Percentiles rank a stretch among this genome's conserved stretches.
These are phyloP conservation scores for Arizona elegans DNA, from an alignment of 2,113 vertebrate species.

Conservation along the genomic window DNA sequence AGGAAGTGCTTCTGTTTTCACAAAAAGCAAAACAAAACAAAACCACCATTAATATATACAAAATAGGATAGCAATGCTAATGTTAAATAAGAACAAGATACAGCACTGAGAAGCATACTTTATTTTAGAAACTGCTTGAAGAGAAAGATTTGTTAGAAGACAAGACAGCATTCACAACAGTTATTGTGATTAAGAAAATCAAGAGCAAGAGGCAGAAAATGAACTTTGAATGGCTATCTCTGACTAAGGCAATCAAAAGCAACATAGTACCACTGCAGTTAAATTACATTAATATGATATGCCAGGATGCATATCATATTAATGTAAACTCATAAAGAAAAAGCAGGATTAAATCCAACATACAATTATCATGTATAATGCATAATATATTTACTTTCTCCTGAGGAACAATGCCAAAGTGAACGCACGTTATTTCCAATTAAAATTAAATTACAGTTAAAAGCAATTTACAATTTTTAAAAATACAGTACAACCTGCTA, in stretches of 20 bases:
- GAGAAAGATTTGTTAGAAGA: background rate
- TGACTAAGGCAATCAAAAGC: slow-evolving; percentile 6
- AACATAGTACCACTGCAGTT: background rate
- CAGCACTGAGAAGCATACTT: background rate
- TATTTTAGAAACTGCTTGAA: background rate
- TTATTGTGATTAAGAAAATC: background rate
- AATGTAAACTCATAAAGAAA: background rate
- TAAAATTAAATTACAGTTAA: background rate
- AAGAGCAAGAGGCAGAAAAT: background rate
- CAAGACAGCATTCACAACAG: background rate
- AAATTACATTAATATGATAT: background rate
- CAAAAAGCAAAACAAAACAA: background rate
- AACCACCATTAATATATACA: background rate
- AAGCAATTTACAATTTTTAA: background rate
- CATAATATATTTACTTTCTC: background rate
- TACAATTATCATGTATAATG: background rate
- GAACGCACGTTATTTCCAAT: background rate
- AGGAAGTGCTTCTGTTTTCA: background rate
- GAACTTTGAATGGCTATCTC: background rate
- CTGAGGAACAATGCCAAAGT: background rate
- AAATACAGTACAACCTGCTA: background rate
- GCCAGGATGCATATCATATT: background rate
- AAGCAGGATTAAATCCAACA: background rate
- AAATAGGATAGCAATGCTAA: background rate
- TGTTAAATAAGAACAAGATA: background rate